Percentiles rank a stretch among this genome's conserved stretches.
Evolutionary conservation across 1,140 invertebrate genomes (phyloP).

Genomic region (Megalopta genalis): DNA sequence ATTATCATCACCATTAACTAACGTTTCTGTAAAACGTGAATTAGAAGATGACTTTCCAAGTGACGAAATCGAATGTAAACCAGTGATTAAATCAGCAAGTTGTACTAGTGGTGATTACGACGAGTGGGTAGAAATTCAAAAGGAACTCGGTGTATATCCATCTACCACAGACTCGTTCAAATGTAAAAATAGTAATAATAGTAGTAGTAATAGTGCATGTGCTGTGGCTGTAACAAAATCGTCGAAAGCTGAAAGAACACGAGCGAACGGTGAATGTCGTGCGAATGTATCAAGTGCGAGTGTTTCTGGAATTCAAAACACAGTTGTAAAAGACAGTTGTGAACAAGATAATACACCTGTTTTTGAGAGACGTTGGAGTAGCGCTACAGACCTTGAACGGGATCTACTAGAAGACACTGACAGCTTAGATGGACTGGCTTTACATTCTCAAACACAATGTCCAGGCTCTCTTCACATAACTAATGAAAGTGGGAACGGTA

Average conservation of each 20-base stretch:
- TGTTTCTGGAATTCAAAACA: slow-evolving; percentile 54
- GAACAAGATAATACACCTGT: slow-evolving; percentile 55
- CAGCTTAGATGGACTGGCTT: slow-evolving; percentile 74
- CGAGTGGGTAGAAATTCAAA: slow-evolving; percentile 86
- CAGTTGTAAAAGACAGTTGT: slow-evolving; percentile 60
- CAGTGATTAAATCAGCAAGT: slow-evolving; percentile 69
- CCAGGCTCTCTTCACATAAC: slow-evolving; percentile 53
- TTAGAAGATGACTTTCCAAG: slow-evolving; percentile 74
- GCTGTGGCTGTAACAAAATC: slow-evolving; percentile 51
- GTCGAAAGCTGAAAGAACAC: slow-evolving; percentile 70
- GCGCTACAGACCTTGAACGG: slow-evolving; percentile 74
- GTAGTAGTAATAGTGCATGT: slow-evolving; percentile 62
- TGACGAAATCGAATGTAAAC: slow-evolving; percentile 72
- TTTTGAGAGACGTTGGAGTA: slow-evolving; percentile 66
- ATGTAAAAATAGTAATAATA: slow-evolving; percentile 68
- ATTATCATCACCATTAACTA: slow-evolving; percentile 58
- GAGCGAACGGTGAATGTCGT: slow-evolving; percentile 76
- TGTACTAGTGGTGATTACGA: slow-evolving; percentile 81
- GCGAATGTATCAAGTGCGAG: slow-evolving; percentile 54
- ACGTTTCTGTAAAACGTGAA: slow-evolving; percentile 76
- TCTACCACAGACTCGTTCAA: slow-evolving; percentile 69
- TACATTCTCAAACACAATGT: slow-evolving; percentile 73
- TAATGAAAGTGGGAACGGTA: slow-evolving; percentile 67
- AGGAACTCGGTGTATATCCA: slow-evolving; percentile 82
- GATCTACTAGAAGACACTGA: slow-evolving; percentile 76